A percentile compares a stretch with the other conserved stretches of the same genome.
These are phyloP conservation scores for Congeria kusceri DNA, from an alignment of 2,888 invertebrate genomes.

Conservation along the genomic window DNA sequence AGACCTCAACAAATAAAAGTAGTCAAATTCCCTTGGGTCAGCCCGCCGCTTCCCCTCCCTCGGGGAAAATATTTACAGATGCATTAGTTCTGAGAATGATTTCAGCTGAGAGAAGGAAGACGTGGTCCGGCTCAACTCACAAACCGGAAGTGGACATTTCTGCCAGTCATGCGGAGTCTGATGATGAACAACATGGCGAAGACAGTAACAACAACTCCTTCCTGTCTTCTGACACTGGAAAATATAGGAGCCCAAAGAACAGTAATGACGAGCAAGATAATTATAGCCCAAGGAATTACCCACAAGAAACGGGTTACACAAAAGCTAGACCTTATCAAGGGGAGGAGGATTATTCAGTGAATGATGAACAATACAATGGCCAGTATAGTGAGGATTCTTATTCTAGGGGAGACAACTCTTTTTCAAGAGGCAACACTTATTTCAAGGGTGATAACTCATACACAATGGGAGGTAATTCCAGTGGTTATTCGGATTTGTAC, in stretches of 20 bases:
- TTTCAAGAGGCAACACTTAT: slow-evolving; percentile 17
- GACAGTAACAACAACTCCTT: slow-evolving; percentile 50
- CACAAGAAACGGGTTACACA: neutral
- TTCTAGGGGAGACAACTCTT: slow-evolving; percentile 17
- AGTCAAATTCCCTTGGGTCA: too few species aligned
- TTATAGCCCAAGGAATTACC: neutral
- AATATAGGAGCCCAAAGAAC: slow-evolving; percentile 9
- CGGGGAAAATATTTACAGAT: too few species aligned
- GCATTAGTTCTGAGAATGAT: slow-evolving; percentile 23
- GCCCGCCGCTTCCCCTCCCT: too few species aligned
- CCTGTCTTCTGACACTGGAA: slow-evolving; percentile 8
- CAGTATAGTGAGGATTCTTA: slow-evolving; percentile 15
- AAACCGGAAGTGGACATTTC: slow-evolving; percentile 35
- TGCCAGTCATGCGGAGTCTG: slow-evolving; percentile 29
- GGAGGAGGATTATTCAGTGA: neutral
- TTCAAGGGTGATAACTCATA: slow-evolving; percentile 45
- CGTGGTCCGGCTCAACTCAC: slow-evolving; percentile 78
- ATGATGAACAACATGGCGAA: slow-evolving; percentile 27
- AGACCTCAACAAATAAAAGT: too few species aligned
- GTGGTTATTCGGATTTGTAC: slow-evolving; percentile 28
- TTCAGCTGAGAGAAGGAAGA: slow-evolving; percentile 79
- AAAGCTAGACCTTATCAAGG: neutral
- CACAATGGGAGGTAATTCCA: slow-evolving; percentile 6
- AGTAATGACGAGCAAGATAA: neutral
- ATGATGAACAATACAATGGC: slow-evolving; percentile 12